A percentile compares a stretch with the other conserved stretches of the same genome.
Conservation (phyloP, 2,888 invertebrate species). For the Leptopilina syphax region DNA sequence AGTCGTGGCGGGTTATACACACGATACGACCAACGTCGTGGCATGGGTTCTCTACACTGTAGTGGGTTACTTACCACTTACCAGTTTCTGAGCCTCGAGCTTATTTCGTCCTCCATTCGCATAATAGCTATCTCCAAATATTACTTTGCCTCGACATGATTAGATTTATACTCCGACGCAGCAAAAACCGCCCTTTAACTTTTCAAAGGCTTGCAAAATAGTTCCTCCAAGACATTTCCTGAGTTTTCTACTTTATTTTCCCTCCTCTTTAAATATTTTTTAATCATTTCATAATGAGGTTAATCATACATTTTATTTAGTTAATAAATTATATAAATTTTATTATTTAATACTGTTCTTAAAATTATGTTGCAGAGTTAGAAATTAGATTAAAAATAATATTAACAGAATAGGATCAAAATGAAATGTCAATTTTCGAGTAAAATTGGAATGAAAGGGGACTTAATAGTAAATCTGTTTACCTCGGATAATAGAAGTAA, state of each 20-base stretch:
- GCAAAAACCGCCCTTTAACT: not conserved
- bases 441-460: constrained; percentile 60
- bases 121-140: constrained; percentile 60
- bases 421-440: not conserved
- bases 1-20: constrained; percentile 50
- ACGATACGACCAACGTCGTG: constrained; percentile 43
- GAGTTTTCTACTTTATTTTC: not conserved
- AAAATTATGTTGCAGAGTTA: too few relatives aligned
- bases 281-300: too few relatives aligned
- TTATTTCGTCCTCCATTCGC: constrained; percentile 59
- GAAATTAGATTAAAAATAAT: too few relatives aligned
- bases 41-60: constrained; percentile 43
- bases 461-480: constrained; percentile 71
- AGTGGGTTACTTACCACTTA: constrained; percentile 54
- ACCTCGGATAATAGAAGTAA: constrained; percentile 72
- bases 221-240: not conserved
- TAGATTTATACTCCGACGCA: constrained; percentile 41
- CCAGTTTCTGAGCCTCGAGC: constrained; percentile 47
- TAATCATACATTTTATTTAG: too few relatives aligned
- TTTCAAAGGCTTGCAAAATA: not conserved
- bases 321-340: too few relatives aligned
- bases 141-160: constrained; percentile 53
- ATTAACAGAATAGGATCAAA: too few relatives aligned
- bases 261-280: not conserved
- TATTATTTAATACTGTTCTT: too few relatives aligned